phyloP scores from a whole-genome alignment of 2,888 invertebrate genomes.

The Microplitis deprimator region DNA sequence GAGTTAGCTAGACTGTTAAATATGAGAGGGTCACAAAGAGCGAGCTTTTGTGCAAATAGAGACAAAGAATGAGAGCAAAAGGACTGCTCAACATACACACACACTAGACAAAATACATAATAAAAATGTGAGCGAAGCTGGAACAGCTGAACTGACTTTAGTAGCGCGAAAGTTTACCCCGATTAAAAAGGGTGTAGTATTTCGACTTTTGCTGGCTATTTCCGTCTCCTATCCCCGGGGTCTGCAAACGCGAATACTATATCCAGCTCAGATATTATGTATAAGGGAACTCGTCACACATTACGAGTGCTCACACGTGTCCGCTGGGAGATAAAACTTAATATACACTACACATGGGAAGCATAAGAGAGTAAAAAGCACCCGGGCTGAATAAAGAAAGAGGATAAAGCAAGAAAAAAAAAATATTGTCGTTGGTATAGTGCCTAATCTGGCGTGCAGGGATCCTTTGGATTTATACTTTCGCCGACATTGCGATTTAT shows the following conservation, averaged over 20 bases:
- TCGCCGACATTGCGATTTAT: constrained; percentile 55
- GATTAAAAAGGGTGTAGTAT: constrained; percentile 17
- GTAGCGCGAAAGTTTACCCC: constrained; percentile 8
- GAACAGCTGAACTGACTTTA: constrained; percentile 25
- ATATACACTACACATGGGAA: constrained; percentile 1
- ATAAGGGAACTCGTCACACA: not conserved
- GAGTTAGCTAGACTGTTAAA: not conserved
- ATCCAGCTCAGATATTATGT: too few relatives aligned
- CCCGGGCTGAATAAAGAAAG: constrained; percentile 3
- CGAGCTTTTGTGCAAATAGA: constrained; percentile 1
- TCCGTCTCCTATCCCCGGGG: not conserved
- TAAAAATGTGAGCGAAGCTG: not conserved
- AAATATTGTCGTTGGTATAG: constrained; percentile 29
- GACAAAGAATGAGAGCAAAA: constrained; percentile 6
- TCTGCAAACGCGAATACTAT: not conserved
- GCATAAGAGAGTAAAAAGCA: not conserved
- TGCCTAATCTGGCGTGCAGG: constrained; percentile 50
- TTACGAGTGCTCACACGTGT: constrained; percentile 22
- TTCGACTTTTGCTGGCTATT: constrained; percentile 17
- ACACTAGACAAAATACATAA: not conserved
- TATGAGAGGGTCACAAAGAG: not conserved
- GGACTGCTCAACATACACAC: not conserved
- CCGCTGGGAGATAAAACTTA: constrained; percentile 18
- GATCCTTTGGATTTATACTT: constrained; percentile 36
- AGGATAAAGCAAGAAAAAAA: constrained; percentile 29